A percentile compares a stretch with the other conserved stretches of the same genome.
These are phyloP conservation scores for Micronycteris hirsuta DNA, from an alignment of 2,113 vertebrate species.

Conservation along the genomic window DNA sequence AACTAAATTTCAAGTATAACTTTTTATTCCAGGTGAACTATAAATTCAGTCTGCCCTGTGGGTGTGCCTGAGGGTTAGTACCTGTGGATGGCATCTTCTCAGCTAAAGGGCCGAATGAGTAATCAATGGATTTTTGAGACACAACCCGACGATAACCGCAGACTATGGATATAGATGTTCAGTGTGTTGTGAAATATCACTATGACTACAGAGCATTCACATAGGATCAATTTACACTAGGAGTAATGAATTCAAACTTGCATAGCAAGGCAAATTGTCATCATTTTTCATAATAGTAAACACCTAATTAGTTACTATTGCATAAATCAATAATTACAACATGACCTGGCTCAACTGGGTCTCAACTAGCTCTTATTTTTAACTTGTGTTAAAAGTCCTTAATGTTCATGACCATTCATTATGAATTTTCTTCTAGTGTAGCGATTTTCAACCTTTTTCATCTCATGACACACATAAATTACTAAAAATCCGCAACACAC, in stretches of 20 bases:
- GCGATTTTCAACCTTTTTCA: neutral
- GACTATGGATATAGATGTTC: neutral
- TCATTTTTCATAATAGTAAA: conserved; percentile 33
- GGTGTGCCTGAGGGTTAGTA: neutral
- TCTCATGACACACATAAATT: neutral
- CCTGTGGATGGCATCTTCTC: neutral
- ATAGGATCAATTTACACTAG: conserved; percentile 11
- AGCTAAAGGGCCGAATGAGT: neutral
- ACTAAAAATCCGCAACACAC: neutral
- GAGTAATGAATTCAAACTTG: conserved; percentile 25
- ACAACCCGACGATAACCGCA: neutral
- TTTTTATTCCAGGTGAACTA: neutral
- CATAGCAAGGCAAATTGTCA: neutral
- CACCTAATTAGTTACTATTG: neutral
- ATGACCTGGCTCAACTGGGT: neutral
- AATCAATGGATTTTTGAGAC: neutral
- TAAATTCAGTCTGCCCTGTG: neutral
- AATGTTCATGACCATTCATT: neutral
- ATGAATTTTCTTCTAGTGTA: neutral
- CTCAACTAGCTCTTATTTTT: conserved; percentile 28
- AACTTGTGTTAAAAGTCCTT: neutral
- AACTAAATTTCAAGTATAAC: neutral
- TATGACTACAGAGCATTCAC: conserved; percentile 15
- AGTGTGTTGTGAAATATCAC: neutral
- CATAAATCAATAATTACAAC: conserved; percentile 42